A percentile compares a stretch with the other conserved stretches of the same genome.
Evolutionary conservation across 2,797 vertebrate species (phyloP).

Genomic region (Gobionotothen gibberifrons): DNA sequence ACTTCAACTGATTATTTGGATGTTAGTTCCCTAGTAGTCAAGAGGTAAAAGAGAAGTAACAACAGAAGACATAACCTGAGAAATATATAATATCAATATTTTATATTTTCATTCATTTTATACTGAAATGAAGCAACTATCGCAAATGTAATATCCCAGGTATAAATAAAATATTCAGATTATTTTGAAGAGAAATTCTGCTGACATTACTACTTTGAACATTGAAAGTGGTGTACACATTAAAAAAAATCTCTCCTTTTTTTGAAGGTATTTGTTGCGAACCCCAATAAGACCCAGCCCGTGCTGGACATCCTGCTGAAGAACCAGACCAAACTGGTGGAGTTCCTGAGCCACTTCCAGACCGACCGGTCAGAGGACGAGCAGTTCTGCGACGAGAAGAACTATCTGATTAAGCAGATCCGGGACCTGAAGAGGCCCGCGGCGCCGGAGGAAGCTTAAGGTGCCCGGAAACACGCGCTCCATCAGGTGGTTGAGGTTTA

Average conservation of each 20-base stretch:
- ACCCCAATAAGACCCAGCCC: constrained; percentile 88
- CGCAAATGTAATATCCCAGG: too few relatives aligned
- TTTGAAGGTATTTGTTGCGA: constrained; percentile 86
- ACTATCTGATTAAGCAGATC: constrained; percentile 89
- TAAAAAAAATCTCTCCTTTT: neutral
- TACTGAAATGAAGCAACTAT: too few relatives aligned
- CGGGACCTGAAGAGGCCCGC: constrained; percentile 85
- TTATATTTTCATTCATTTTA: too few relatives aligned
- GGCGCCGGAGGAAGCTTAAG: constrained; percentile 79
- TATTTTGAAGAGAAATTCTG: too few relatives aligned
- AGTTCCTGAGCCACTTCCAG: constrained; percentile 88
- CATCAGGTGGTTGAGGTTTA: constrained; percentile 55
- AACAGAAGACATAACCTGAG: too few relatives aligned
- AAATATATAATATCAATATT: too few relatives aligned
- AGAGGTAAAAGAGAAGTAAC: too few relatives aligned
- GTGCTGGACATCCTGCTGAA: constrained; percentile 89
- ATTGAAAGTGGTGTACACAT: neutral
- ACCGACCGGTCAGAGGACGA: constrained; percentile 87
- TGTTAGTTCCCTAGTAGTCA: too few relatives aligned
- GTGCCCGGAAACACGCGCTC: neutral
- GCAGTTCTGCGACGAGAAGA: constrained; percentile 90
- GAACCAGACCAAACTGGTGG: constrained; percentile 88
- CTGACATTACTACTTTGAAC: neutral
- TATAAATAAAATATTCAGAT: too few relatives aligned
- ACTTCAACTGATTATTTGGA: too few relatives aligned